These are phyloP conservation scores for Cinara cedri DNA, from an alignment of 2,888 invertebrate genomes.

Conservation along the genomic window DNA sequence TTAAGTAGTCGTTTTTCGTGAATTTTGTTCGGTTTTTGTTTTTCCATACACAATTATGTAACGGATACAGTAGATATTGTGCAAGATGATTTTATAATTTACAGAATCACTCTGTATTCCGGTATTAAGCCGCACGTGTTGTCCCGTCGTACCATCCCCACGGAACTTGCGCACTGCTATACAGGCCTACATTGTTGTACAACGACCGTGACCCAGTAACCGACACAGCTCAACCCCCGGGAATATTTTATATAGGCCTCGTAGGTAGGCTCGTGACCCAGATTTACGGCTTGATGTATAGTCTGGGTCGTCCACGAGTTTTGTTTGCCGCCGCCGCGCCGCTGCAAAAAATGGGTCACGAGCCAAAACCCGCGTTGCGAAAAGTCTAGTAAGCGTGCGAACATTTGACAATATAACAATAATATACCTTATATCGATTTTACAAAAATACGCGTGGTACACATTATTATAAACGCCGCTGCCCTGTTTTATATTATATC, in stretches of 20 bases:
- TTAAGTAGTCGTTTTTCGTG: too few relatives aligned
- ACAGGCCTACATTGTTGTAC: neutral
- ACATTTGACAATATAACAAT: too few relatives aligned
- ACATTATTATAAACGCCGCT: too few relatives aligned
- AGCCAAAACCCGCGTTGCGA: neutral
- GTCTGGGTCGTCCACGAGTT: constrained; percentile 40
- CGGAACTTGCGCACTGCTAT: constrained; percentile 33
- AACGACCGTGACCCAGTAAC: constrained; percentile 48
- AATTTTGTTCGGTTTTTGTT: too few relatives aligned
- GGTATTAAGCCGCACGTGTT: neutral
- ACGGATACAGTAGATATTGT: too few relatives aligned
- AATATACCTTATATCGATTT: too few relatives aligned
- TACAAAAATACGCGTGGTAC: too few relatives aligned
- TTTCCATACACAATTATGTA: too few relatives aligned
- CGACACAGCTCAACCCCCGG: constrained; percentile 41
- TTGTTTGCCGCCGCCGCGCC: neutral
- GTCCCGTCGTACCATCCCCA: neutral
- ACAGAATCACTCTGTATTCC: constrained; percentile 26
- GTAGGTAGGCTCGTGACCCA: constrained; percentile 36
- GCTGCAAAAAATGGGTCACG: constrained; percentile 5
- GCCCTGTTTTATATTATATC: too few relatives aligned
- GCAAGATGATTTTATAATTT: too few relatives aligned
- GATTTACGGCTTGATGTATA: neutral
- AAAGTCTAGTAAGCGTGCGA: neutral
- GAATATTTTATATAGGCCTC: constrained; percentile 39